phyloP scores from a whole-genome alignment of 37 sponge, comb jelly and placozoan species.

The Agelas oroides region DNA sequence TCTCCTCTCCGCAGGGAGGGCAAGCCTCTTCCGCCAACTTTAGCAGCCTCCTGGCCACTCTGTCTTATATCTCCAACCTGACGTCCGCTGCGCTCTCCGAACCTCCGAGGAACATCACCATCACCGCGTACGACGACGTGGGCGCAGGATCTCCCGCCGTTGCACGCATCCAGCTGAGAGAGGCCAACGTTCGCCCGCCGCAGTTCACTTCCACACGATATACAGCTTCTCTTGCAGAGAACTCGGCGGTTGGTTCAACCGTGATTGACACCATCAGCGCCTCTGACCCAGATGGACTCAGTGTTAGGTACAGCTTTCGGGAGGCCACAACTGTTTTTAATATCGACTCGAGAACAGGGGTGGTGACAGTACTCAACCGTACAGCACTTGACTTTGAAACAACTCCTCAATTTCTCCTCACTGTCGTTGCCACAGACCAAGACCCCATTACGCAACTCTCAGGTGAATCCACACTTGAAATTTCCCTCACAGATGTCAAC shows the following conservation, averaged over 20 bases:
- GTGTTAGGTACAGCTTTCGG: slow-evolving; percentile 18
- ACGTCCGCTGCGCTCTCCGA: slow-evolving; percentile 9
- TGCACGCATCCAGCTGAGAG: slow-evolving; percentile 14
- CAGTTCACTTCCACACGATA: slow-evolving; percentile 7
- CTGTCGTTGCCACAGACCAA: slow-evolving; percentile 45
- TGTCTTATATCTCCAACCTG: slow-evolving; percentile 32
- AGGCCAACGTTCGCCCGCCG: slow-evolving; percentile 25
- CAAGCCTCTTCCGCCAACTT: slow-evolving; percentile 15
- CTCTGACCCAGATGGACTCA: slow-evolving; percentile 51
- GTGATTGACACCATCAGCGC: slow-evolving; percentile 40
- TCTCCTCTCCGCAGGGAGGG: neutral
- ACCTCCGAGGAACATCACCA: slow-evolving; percentile 49
- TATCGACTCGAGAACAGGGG: slow-evolving; percentile 39
- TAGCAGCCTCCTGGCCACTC: slow-evolving; percentile 22
- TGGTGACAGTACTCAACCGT: slow-evolving; percentile 26
- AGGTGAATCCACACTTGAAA: slow-evolving; percentile 33
- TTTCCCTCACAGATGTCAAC: slow-evolving; percentile 53
- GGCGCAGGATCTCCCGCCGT: neutral
- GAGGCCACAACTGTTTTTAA: slow-evolving; percentile 23
- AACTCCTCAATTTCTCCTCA: slow-evolving; percentile 6
- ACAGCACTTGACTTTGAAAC: slow-evolving; percentile 24
- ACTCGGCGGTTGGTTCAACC: slow-evolving; percentile 1
- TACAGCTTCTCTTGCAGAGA: slow-evolving; percentile 21
- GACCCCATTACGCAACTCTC: slow-evolving; percentile 15
- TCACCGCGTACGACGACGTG: slow-evolving; percentile 5